Conservation (phyloP, 2,113 vertebrate species). For the Protobothrops mucrosquamatus region DNA sequence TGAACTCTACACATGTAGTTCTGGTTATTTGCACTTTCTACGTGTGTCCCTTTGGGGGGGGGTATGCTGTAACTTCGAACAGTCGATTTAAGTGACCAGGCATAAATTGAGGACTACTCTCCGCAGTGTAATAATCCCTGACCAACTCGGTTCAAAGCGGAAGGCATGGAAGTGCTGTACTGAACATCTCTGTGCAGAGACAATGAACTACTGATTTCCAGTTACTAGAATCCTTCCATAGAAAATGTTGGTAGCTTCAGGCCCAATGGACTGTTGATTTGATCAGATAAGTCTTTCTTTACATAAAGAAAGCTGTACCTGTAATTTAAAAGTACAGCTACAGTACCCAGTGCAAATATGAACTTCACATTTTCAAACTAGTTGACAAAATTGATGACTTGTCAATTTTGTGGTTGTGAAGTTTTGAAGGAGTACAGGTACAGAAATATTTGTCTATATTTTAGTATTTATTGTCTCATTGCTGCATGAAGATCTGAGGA, state of each 20-base stretch:
- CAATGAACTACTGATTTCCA: neutral
- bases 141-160: neutral
- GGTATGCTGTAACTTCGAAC: neutral
- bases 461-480: neutral
- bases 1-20: too few relatives aligned
- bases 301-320: neutral
- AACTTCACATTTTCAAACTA: neutral
- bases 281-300: neutral
- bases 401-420: neutral
- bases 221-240: neutral
- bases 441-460: neutral
- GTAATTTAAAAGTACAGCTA: neutral
- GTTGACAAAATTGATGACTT: neutral
- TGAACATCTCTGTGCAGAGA: neutral
- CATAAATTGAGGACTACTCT: neutral
- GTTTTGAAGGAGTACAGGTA: neutral
- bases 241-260: neutral
- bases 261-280: neutral
- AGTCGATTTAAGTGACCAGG: neutral
- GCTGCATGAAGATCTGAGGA: neutral
- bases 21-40: neutral
- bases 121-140: neutral
- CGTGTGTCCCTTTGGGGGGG: neutral
- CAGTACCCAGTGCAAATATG: neutral
- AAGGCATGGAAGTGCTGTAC: neutral